Evolutionary conservation across 2,113 vertebrate species (phyloP).

Genomic region (Alces alces): DNA sequence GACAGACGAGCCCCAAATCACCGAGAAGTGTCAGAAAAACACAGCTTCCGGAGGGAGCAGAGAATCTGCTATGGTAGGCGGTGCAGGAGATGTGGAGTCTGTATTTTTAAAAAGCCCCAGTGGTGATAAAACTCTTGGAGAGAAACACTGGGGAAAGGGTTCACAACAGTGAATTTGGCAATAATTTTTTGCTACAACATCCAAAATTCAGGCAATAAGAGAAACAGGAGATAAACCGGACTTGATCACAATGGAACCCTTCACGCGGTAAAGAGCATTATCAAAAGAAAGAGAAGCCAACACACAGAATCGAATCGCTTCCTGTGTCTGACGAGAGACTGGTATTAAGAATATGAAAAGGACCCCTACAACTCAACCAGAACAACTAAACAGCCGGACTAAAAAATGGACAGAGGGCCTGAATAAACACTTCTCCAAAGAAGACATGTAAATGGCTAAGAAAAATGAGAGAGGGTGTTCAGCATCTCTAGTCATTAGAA

Average conservation of each 20-base stretch:
- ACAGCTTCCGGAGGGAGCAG: not conserved
- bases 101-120: not conserved
- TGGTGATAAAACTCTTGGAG: not conserved
- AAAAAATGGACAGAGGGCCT: not conserved
- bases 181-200: not conserved
- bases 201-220: not conserved
- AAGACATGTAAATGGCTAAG: not conserved
- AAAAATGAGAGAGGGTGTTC: not conserved
- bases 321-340: not conserved
- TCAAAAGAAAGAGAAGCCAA: not conserved
- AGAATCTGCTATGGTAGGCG: not conserved
- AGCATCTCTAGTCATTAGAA: not conserved
- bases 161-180: not conserved
- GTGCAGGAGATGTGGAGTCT: not conserved
- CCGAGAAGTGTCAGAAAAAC: not conserved
- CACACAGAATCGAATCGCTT: not conserved
- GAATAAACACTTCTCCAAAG: not conserved
- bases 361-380: not conserved
- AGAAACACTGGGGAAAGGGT: not conserved
- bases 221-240: not conserved
- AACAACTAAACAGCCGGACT: not conserved
- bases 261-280: not conserved
- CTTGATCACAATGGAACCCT: not conserved
- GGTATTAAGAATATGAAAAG: not conserved
- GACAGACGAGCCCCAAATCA: not conserved